Base-by-base conservation (phyloP, 2,888 invertebrate species). In the Drosophila pegasa region DNA sequence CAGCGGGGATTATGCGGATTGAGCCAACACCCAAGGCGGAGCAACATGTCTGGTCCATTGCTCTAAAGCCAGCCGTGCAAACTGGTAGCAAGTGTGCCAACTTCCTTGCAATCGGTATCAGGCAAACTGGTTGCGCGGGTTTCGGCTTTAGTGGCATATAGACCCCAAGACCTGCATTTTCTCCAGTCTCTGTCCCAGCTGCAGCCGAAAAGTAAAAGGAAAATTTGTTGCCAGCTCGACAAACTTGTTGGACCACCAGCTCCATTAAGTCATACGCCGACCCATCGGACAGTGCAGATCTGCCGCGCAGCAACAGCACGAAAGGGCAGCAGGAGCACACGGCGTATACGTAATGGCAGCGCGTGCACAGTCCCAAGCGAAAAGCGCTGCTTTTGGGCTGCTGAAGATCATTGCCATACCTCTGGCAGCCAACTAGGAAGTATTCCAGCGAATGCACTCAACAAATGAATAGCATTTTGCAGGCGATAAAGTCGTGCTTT, bases 161-260 rank as follows among this genome's bases (percentile, higher is more conserved):
- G 82, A 84, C 81, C 81, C 74, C 74, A 65, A 81, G 82, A 81
- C 81, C 85, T 77, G 85, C 64, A 81, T 84, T 70, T 66, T 64
- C 35, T 33, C 9, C 35, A 20, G 29, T 35, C 20, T 27, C 50
- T 45, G 59, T 22, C n/a, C 31, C 50, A 65, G 66, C 51, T 48
- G 70, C 54, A 37, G 8, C 31, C 47, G 60, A 84, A 76, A 84
- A 81, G 85, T 84, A 81, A 81, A 84, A 81, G 85, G 79, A 77
- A 84, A 69, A 59, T 69, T 75, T 74, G 25, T 45, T 37, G 43
- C 18, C 31, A 25, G 38, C 37, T 35, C 22, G 40, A 54, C 48
- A 58, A 72, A 68, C 72, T 58, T 29, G 70, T 71, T 62, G 71
- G 29, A 37, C 54, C 55, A 55, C 18, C 60, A 48, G 50, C 50